Percentiles rank a stretch among this genome's conserved stretches.
Evolutionary conservation across 2,113 vertebrate species (phyloP).

Genomic region (Ctenomys sociabilis): DNA sequence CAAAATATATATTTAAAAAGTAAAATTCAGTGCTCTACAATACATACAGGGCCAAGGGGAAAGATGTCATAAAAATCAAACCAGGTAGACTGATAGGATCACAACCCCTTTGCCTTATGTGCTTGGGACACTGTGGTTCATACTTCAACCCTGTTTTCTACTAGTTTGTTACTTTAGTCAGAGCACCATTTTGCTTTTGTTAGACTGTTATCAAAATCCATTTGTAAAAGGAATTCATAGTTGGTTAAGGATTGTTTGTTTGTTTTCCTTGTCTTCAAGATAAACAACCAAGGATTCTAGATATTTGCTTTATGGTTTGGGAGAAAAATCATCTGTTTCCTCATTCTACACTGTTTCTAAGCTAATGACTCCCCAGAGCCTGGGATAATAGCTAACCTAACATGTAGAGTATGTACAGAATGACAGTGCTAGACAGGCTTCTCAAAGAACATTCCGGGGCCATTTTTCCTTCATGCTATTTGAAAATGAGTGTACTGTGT

Average conservation of each 20-base stretch:
- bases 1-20: background rate
- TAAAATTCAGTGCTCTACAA: background rate
- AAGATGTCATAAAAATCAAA: background rate
- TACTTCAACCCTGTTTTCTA: background rate
- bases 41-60: background rate
- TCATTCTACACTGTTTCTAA: slow-evolving; percentile 47
- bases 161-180: background rate
- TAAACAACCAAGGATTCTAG: background rate
- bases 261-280: slow-evolving; percentile 48
- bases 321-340: background rate
- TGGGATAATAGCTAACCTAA: slow-evolving; percentile 40
- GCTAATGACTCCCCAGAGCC: slow-evolving; percentile 57
- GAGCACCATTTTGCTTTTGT: background rate
- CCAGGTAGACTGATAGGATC: background rate
- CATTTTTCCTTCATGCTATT: background rate
- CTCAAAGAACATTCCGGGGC: slow-evolving; percentile 37
- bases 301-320: slow-evolving; percentile 64
- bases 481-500: slow-evolving; percentile 16
- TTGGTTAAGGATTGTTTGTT: background rate
- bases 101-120: background rate
- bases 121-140: background rate
- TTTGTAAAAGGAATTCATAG: slow-evolving; percentile 20
- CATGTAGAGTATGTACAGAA: slow-evolving; percentile 45
- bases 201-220: slow-evolving; percentile 14
- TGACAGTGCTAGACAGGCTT: slow-evolving; percentile 64